Conservation (phyloP, 2,797 vertebrate genomes). For the Danio jaintianensis region DNA sequence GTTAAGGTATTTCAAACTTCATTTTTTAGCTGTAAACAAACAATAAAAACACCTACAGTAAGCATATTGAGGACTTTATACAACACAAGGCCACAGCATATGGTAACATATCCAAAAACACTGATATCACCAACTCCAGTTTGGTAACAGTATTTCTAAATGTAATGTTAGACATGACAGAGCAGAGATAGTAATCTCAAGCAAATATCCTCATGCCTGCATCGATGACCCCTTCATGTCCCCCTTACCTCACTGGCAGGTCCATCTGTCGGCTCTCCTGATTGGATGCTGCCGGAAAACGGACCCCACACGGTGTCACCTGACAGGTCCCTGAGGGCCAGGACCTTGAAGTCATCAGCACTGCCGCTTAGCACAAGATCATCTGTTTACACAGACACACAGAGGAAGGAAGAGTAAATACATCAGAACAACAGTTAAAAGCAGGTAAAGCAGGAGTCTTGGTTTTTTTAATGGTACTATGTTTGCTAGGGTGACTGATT, state of each 20-base stretch:
- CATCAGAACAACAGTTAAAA: conserved; percentile 1
- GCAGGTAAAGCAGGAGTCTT: not conserved
- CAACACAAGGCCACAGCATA: not conserved
- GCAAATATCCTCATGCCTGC: conserved; percentile 30
- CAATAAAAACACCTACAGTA: too few species aligned
- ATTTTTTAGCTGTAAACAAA: too few species aligned
- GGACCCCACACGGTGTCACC: conserved; percentile 89
- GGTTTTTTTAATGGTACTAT: not conserved
- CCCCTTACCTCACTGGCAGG: conserved; percentile 73
- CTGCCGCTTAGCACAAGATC: conserved; percentile 79
- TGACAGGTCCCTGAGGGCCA: conserved; percentile 73
- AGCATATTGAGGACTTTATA: not conserved
- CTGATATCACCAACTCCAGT: not conserved
- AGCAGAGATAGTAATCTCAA: conserved; percentile 3
- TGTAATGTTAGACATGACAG: not conserved
- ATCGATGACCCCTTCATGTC: conserved; percentile 55
- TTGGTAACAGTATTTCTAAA: not conserved
- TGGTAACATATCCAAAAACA: not conserved
- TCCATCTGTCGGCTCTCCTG: conserved; percentile 68
- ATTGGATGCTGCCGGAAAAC: conserved; percentile 83
- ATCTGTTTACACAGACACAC: conserved; percentile 71
- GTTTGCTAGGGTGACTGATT: not conserved
- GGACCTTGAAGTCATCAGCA: conserved; percentile 72
- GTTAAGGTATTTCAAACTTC: too few species aligned
- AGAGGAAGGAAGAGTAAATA: not conserved